Base-by-base conservation (phyloP, 1,140 invertebrate species). In the Bombus vancouverensis region DNA sequence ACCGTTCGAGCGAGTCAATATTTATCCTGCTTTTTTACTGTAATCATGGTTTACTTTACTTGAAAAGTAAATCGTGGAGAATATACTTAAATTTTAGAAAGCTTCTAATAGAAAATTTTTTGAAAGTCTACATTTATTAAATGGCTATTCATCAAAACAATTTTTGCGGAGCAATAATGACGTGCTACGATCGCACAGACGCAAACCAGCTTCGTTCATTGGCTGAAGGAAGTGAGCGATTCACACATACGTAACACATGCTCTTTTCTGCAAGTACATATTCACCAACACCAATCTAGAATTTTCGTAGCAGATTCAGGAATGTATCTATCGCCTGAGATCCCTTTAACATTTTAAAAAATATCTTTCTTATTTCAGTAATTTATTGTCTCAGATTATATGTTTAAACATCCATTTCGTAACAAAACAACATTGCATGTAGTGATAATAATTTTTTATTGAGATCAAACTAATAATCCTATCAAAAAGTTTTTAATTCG, bases 101-200 rank as follows among this genome's bases (percentile, higher is more conserved):
- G 15, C n/a, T 15, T 1, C 53, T 10, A n/a, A 39, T n/a, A 9
- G 22, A 18, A 68, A 77, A 76, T 62, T 53, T 85, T 34, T 57
- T 68, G 57, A 44, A 78, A 59, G 53, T 73, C n/a, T 73, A 13
- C 2, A 28, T 79, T 86, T 85, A 37, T 81, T 47, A 22, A 32
- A 47, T 39, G 62, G 65, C 83, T 75, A 25, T 42, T 62, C 53
- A 13, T 25, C 44, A 39, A 81, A 66, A 78, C 66, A 73, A 88
- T 87, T 83, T 81, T 90, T 73, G 89, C 90, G 86, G 83, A 88
- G 90, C 87, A 85, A 89, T 87, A 76, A 89, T 73, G 88, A 85
- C 74, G 76, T 80, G 78, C 68, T 77, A 47, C 57, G 85, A 39
- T 79, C 79, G 88, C 88, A 88, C 79, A 83, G 90, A 71, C 86